Base-by-base conservation (phyloP, 2,797 vertebrate genomes). In the Cossypha caffra region DNA sequence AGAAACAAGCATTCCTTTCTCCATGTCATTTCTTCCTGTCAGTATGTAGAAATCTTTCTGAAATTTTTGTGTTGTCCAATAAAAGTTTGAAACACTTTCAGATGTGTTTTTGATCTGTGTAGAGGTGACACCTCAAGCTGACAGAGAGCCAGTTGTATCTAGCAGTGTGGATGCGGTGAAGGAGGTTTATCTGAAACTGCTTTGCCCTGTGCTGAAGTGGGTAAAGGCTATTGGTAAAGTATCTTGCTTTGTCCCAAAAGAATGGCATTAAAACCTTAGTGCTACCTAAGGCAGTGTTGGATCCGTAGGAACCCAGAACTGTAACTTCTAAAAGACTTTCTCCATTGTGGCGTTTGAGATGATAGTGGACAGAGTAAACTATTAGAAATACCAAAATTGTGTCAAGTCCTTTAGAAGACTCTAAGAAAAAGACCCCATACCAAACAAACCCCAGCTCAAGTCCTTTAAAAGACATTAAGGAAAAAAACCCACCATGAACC, bases 271-370 rank as follows among this genome's bases (percentile, higher is more conserved):
- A 33, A 50, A 10, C 26, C 43, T 11, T 13, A 55, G 29, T 21
- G 14, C 18, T 10, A 0, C 3, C 2, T 15, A 1, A 43, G 45
- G 45, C 3, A 1, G 4, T 6, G 7, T 40, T 63, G 42, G 18
- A 31, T 28, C 47, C 25, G 9, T 13, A 9, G 33, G 33, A 64
- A 20, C 28, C 16, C 31, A 5, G 28, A 59, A 25, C 5, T 12
- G 2, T 68, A 45, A 23, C 5, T n/a, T 19, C 5, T 13, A 7
- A 17, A 51, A 6, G 43, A 4, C 25, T 58, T 87, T 31, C 13
- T 38, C 13, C 1, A 0, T 24, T 6, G 3, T 8, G 35, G 40
- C 0, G 0, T 55, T 40, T 38, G 28, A 31, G 66, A 20, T 58
- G 13, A 6, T 51, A 15, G 1, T 3, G 35, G 7, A 68, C 0